Conservation (phyloP, 2,888 invertebrate species). For the Meloe dianella region DNA sequence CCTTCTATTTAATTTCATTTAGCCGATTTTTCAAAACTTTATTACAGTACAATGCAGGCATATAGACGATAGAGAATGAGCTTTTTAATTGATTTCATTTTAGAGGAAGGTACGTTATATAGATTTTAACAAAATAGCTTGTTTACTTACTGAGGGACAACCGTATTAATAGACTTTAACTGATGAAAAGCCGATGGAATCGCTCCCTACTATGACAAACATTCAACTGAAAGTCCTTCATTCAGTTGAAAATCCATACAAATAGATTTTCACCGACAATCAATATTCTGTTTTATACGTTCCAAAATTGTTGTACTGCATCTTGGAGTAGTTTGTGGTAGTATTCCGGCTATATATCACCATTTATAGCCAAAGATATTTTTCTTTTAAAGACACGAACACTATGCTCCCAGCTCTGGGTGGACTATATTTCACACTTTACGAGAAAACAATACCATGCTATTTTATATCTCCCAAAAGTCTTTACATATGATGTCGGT, state of each 20-base stretch:
- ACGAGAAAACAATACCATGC: conserved; percentile 39
- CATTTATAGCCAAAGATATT: conserved; percentile 38
- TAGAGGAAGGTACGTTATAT: neutral
- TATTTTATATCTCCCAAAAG: conserved; percentile 21
- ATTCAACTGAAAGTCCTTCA: too few relatives aligned
- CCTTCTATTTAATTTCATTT: neutral
- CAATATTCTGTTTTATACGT: neutral
- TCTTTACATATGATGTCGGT: conserved; percentile 32
- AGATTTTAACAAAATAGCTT: neutral
- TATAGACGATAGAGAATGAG: neutral
- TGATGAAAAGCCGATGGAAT: too few relatives aligned
- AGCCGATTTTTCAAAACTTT: too few relatives aligned
- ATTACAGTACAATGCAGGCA: too few relatives aligned
- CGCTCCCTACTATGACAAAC: too few relatives aligned
- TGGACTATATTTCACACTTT: conserved; percentile 37
- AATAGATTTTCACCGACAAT: neutral
- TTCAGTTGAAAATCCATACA: neutral
- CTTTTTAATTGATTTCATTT: neutral
- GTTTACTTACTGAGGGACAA: neutral
- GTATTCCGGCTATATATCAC: conserved; percentile 31
- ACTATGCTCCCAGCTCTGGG: conserved; percentile 26
- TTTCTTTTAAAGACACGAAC: conserved; percentile 35
- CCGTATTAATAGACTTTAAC: neutral
- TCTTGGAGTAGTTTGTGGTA: conserved; percentile 7
- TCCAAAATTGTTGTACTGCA: neutral